These are phyloP conservation scores for Aspidoscelis tigris DNA, from an alignment of 2,113 vertebrate genomes.

Conservation along the genomic window DNA sequence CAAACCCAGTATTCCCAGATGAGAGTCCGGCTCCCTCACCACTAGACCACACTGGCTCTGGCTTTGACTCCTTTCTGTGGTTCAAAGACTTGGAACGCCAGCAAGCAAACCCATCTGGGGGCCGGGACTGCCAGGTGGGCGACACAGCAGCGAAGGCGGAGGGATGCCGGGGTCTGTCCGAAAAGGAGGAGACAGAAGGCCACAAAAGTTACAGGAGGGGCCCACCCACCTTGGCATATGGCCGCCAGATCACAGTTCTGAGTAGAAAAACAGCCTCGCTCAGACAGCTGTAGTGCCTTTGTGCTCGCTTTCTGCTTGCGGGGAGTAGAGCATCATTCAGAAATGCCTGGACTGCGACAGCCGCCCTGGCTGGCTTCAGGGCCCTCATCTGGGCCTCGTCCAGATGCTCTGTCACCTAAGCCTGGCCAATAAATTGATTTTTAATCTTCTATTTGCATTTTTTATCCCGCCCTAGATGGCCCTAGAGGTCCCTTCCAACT, in stretches of 20 bases:
- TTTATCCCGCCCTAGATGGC: no score
- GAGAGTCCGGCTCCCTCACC: no score
- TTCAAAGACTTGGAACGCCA: not conserved
- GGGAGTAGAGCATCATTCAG: not conserved
- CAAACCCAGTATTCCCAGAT: no score
- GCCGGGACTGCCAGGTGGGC: not conserved
- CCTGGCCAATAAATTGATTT: no score
- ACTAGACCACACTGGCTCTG: no score
- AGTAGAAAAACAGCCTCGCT: not conserved
- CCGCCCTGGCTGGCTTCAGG: not conserved
- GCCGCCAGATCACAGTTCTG: not conserved
- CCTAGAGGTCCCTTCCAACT: no score
- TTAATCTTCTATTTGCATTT: no score
- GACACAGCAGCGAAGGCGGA: not conserved
- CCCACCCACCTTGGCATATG: no score
- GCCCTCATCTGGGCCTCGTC: no score
- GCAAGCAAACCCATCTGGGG: not conserved
- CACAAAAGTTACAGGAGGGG: no score
- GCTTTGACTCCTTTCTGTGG: not conserved
- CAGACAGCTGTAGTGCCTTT: not conserved
- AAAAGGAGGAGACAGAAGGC: not conserved
- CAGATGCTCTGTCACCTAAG: no score
- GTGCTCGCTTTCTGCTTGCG: not conserved
- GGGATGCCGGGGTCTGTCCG: no score
- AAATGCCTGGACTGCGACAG: not conserved